A percentile compares a stretch with the other conserved stretches of the same genome.
Conservation (phyloP, 2,888 invertebrate species). For the Diaperis boleti region DNA sequence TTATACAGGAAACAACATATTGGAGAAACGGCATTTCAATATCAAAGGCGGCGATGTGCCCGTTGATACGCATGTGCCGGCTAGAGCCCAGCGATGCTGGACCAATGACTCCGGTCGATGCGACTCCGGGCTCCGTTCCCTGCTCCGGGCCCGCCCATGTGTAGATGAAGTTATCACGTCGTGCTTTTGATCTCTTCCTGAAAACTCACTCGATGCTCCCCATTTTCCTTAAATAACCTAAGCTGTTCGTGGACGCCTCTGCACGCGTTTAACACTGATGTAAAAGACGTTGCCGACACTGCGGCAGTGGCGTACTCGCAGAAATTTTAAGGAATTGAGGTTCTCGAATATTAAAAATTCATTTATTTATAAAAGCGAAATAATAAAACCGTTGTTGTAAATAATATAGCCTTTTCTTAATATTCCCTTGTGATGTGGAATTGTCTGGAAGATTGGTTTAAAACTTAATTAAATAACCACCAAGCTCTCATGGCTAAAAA, state of each 20-base stretch:
- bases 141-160: conserved; percentile 62
- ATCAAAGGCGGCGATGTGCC: conserved; percentile 58
- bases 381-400: too few species aligned
- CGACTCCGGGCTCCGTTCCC: conserved; percentile 66
- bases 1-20: conserved; percentile 62
- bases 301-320: too few species aligned
- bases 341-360: too few species aligned
- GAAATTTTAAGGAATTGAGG: too few species aligned
- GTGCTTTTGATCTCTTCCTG: conserved; percentile 59
- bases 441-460: too few species aligned
- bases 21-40: conserved; percentile 61
- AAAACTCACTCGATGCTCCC: conserved; percentile 60
- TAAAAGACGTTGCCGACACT: conserved; percentile 17
- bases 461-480: too few species aligned
- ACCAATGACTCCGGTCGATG: conserved; percentile 65
- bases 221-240: conserved; percentile 58
- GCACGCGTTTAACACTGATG: conserved; percentile 31
- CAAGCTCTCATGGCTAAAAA: too few species aligned
- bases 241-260: conserved; percentile 37
- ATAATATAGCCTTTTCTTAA: too few species aligned
- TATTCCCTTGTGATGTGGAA: too few species aligned
- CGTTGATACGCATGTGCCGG: conserved; percentile 54
- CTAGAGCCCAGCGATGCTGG: conserved; percentile 48
- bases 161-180: conserved; percentile 65
- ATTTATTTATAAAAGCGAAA: too few species aligned